Evolutionary conservation across 2,113 vertebrate genomes (phyloP).

Genomic region (Camelus bactrianus): DNA sequence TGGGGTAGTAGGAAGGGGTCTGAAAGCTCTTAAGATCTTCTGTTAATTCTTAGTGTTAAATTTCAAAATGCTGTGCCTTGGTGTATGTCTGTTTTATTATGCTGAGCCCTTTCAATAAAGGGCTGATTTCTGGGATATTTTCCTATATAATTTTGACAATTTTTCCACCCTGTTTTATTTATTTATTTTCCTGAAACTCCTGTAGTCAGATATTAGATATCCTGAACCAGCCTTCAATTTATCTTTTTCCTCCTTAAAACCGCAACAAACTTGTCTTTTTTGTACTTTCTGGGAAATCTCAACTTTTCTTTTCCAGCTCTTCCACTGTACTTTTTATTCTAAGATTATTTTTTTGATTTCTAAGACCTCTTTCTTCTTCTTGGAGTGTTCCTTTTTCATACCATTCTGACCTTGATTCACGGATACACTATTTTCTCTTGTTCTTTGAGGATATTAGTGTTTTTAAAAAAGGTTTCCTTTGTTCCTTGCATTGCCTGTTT

Average conservation of each 20-base stretch:
- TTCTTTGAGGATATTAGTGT: neutral
- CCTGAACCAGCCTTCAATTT: neutral
- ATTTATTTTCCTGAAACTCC: neutral
- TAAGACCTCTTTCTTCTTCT: conserved; percentile 27
- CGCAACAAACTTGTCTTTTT: neutral
- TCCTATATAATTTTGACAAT: neutral
- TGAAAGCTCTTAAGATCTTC: neutral
- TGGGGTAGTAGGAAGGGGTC: neutral
- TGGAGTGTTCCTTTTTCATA: neutral
- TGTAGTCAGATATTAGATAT: neutral
- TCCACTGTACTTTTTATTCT: neutral
- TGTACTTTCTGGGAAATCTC: neutral
- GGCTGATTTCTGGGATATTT: neutral
- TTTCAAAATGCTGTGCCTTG: conserved; percentile 10
- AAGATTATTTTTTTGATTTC: neutral
- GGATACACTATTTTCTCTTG: neutral
- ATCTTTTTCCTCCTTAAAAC: conserved; percentile 6
- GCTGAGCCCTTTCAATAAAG: conserved; percentile 6
- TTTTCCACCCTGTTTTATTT: neutral
- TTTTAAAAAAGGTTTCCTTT: neutral
- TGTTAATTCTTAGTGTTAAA: conserved; percentile 34
- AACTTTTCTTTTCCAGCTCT: neutral
- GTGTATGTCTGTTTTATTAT: neutral
- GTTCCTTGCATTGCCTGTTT: neutral
- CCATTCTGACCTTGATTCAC: neutral